These are phyloP conservation scores for Polyergus mexicanus DNA, from an alignment of 1,140 invertebrate genomes.

Conservation along the genomic window DNA sequence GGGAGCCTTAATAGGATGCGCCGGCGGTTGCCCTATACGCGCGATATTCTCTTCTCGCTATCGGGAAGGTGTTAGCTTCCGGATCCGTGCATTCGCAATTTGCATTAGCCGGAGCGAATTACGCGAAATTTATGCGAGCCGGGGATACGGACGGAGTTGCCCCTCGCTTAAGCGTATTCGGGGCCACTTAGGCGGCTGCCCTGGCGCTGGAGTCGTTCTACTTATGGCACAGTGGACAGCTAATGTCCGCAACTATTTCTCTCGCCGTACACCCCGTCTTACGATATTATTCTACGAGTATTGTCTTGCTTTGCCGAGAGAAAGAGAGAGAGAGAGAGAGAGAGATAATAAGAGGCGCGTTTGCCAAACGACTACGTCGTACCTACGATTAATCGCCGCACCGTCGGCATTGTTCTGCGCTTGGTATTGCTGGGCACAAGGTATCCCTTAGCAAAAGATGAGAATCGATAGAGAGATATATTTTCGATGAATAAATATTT, in stretches of 20 bases:
- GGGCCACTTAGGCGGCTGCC: slow-evolving; percentile 74
- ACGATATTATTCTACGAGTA: slow-evolving; percentile 73
- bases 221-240: slow-evolving; percentile 80
- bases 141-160: slow-evolving; percentile 71
- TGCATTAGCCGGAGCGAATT: slow-evolving; percentile 83
- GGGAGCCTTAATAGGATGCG: slow-evolving; percentile 69
- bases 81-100: slow-evolving; percentile 74
- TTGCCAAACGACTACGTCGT: slow-evolving; percentile 64
- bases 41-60: slow-evolving; percentile 67
- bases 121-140: slow-evolving; percentile 82
- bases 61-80: slow-evolving; percentile 71
- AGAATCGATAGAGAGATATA: slow-evolving; percentile 29
- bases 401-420: slow-evolving; percentile 50
- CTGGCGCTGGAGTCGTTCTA: slow-evolving; percentile 66
- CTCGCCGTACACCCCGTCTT: slow-evolving; percentile 63
- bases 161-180: slow-evolving; percentile 76
- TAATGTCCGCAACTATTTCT: slow-evolving; percentile 83
- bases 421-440: slow-evolving; percentile 16
- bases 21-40: slow-evolving; percentile 71
- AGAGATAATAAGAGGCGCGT: slow-evolving; percentile 8
- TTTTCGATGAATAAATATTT: not conserved
- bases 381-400: slow-evolving; percentile 61
- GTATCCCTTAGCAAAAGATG: not conserved
- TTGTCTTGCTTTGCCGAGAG: slow-evolving; percentile 56
- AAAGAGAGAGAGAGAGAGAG: slow-evolving; percentile 9